Percentiles rank a stretch among this genome's conserved stretches.
phyloP scores from a whole-genome alignment of 53 echinoderm and acorn worm genomes.

The Mesocentrotus franciscanus region DNA sequence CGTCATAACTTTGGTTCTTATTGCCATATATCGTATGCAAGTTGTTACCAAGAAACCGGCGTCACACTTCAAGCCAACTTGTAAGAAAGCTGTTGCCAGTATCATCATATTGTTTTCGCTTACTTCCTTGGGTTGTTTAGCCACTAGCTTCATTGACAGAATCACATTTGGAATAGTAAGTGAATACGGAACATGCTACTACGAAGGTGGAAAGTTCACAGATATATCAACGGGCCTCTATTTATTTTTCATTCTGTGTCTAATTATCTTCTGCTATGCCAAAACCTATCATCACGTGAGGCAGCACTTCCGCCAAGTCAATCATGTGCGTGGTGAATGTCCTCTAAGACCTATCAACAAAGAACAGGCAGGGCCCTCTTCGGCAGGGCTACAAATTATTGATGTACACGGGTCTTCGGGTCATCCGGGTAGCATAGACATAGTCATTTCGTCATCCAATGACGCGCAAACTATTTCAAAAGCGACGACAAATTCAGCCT shows the following conservation, averaged over 20 bases:
- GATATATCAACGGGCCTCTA: background rate
- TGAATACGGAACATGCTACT: background rate
- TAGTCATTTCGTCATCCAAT: background rate
- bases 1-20: background rate
- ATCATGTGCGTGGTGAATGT: background rate
- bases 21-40: slow-evolving; percentile 40
- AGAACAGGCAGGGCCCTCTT: background rate
- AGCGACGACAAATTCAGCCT: background rate
- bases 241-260: background rate
- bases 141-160: background rate
- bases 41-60: background rate
- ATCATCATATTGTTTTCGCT: background rate
- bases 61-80: background rate
- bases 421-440: background rate
- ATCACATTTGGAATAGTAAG: background rate
- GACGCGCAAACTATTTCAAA: background rate
- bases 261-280: slow-evolving; percentile 39
- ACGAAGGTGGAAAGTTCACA: background rate
- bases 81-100: slow-evolving; percentile 18
- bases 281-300: slow-evolving; percentile 30
- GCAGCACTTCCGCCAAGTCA: slow-evolving; percentile 16
- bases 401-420: background rate
- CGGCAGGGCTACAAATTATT: background rate
- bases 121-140: background rate
- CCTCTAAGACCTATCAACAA: background rate